Conservation (phyloP, 2,113 vertebrate species). For the Ranitomeya imitator region DNA sequence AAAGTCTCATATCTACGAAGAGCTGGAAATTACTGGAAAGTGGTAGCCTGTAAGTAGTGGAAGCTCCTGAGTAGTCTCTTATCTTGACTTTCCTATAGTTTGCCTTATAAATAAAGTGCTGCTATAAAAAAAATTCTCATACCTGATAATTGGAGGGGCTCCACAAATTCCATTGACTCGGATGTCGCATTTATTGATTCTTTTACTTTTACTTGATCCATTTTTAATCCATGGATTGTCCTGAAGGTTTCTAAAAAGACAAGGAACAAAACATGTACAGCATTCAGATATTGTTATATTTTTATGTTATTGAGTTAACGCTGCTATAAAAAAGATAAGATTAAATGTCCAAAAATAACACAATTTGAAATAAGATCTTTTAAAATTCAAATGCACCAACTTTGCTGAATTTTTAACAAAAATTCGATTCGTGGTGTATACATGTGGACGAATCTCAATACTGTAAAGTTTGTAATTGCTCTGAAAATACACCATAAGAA, state of each 20-base stretch:
- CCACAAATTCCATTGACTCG: background rate
- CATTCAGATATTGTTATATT: background rate
- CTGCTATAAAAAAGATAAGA: too few species aligned
- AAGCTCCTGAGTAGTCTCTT: background rate
- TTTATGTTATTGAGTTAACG: background rate
- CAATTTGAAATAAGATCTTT: too few species aligned
- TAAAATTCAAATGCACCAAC: too few species aligned
- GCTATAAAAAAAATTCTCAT: background rate
- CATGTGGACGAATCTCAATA: too few species aligned
- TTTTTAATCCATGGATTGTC: background rate
- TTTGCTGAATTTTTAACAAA: too few species aligned
- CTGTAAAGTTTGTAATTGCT: too few species aligned
- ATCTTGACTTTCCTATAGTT: background rate
- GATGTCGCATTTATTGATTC: background rate
- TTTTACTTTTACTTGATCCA: background rate
- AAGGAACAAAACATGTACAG: background rate
- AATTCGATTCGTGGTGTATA: too few species aligned
- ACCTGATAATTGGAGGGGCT: constrained; percentile 18
- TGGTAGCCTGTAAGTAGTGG: background rate
- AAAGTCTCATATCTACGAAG: background rate
- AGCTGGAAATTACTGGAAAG: background rate
- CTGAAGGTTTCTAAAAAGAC: background rate
- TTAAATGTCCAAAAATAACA: too few species aligned
- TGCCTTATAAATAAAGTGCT: background rate
- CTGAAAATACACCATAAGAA: too few species aligned